Base-by-base conservation (phyloP, 1,140 invertebrate species). In the Hydropsyche tenuis region DNA sequence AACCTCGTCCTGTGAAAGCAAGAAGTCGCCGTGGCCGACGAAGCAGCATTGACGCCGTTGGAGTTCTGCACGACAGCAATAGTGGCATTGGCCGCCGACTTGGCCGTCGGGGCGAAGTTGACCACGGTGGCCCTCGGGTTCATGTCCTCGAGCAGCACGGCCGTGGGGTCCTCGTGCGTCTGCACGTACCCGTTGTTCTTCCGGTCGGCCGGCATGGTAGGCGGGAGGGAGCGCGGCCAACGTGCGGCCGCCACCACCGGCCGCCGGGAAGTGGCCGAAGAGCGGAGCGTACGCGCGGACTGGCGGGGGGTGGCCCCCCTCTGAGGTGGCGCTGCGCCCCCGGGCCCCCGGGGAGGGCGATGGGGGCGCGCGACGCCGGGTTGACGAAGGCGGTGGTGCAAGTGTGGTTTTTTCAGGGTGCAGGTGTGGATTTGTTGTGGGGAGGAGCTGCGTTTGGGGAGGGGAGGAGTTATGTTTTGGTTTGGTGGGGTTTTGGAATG, bases 171-270 rank as follows among this genome's bases (percentile, higher is more conserved):
- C 20, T 72, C 71, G 30, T 75, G 60, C 27, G 72, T 6, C 60
- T 45, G 14, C 30, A 76, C 27, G 43, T 76, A 73, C 1, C 75
- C 75, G 51, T 76, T 76, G 48, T 76, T 76, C 30, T 37, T 37
- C 30, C 30, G 30, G 30, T 37, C 30, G 30, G 30, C 30, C 30
- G 30, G 30, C 30, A 9, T 9, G 30, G 30, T 3, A 3, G 9
- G 75, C 27, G 53, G 20, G 37, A 25, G 16, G 14, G 16, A 3
- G 30, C 9, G 30, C 30, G 30, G 9, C 30, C 30, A 9, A 3
- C 30, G 30, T 37, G 30, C 30, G 30, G 9, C 30, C 30, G 30
- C 30, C 30, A 37, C 30, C 30, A 37, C 30, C 30, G 30, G 30
- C 30, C 30, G 30, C 30, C 30, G 30, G 30, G 30, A 37, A 37